Evolutionary conservation across 2,797 vertebrate species (phyloP), one percentile per base, ranked within the genome.

Genomic region (Etheostoma nigrum): DNA sequence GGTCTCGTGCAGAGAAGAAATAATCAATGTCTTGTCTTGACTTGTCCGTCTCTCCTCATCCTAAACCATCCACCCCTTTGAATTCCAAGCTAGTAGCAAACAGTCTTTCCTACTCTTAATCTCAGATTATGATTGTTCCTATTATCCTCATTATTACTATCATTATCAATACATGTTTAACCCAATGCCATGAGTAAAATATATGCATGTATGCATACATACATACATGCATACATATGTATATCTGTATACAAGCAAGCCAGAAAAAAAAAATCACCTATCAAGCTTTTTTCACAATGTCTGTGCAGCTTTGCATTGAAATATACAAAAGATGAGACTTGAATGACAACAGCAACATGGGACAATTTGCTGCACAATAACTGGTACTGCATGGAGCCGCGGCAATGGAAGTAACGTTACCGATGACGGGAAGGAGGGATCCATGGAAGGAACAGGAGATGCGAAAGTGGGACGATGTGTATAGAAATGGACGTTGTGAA

Each of bases 351-450:
- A 36, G 83, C 80, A 81, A 79, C 86, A 89, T 1, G 86, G 90
- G 68, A 87, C 79, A 19, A 66, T 87, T 85, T 86, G 80, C 86
- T 89, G 92, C 89, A 51, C 89, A 90, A 70, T 67, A 86, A 65
- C 85, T 90, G 94, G 94, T 95, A 94, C 94, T 92, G 93, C 93
- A 94, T 92, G 93, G 91, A 89, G 85, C 87, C 47, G 71, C 14
- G 78, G 81, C 72, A 25, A 76, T 23, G 51, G 77, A 81, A 49
- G 79, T 49, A 16, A 66, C 4, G 33, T 67, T 57, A 73, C 79
- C 1, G 79, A 85, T 25, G 81, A 75, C 82, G 68, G 70, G 67
- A 66, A 65, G 66, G 69, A 67, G 66, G 40, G 62, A 27, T 19
- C 58, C 59, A 72, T 2, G 57, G 74, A 77, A 85, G 84, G 76